phyloP scores from a whole-genome alignment of 2,888 invertebrate species.

The Nemoura dubitans region DNA sequence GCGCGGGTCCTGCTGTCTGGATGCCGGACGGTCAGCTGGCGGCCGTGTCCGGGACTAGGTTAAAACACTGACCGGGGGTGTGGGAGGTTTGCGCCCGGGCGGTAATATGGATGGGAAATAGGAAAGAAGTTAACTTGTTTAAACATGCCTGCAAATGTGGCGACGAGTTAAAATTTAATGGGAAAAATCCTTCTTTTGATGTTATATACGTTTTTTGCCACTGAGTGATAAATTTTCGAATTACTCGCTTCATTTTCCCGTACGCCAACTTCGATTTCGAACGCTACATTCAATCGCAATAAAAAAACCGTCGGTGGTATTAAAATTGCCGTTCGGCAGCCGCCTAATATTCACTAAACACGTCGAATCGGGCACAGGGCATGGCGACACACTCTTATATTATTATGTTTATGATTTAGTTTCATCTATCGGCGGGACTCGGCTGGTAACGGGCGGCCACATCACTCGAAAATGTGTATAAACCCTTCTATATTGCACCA shows the following conservation, averaged over 20 bases:
- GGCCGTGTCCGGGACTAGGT: neutral
- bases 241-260: neutral
- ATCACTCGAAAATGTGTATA: neutral
- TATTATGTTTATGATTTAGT: neutral
- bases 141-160: neutral
- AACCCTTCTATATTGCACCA: neutral
- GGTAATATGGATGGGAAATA: neutral
- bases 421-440: neutral
- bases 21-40: too few species aligned
- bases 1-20: too few species aligned
- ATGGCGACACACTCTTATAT: neutral
- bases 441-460: neutral
- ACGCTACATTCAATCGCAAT: neutral
- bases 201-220: neutral
- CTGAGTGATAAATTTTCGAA: conserved; percentile 8
- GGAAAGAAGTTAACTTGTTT: neutral
- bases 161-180: neutral
- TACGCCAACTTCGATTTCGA: neutral
- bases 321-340: neutral
- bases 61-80: neutral
- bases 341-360: conserved; percentile 7
- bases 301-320: neutral
- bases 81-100: neutral
- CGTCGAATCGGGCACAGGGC: neutral
- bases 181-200: neutral